phyloP scores from a whole-genome alignment of 1,140 invertebrate genomes.

The Chironomus tepperi region DNA sequence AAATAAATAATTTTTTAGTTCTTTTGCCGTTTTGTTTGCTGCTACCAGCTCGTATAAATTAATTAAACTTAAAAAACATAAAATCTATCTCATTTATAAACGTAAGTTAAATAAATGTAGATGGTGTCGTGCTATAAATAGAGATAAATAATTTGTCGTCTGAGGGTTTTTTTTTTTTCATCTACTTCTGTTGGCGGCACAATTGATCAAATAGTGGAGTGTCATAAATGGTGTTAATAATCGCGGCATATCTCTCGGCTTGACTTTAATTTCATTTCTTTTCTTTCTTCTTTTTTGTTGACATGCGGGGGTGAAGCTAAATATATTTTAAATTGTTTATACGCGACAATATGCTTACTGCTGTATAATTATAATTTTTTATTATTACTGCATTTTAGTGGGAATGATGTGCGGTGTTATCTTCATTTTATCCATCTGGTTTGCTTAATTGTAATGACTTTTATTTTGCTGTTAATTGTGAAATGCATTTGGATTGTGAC shows the following conservation, averaged over 20 bases:
- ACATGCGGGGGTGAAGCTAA: not conserved
- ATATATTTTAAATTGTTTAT: not conserved
- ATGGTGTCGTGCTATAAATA: not conserved
- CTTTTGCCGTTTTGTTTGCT: not conserved
- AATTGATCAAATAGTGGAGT: constrained; percentile 1
- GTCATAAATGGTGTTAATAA: constrained; percentile 6
- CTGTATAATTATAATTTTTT: no score
- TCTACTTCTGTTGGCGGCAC: not conserved
- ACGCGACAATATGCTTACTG: not conserved
- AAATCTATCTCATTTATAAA: not conserved
- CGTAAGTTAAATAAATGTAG: no score
- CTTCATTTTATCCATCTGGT: no score
- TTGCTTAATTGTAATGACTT: no score
- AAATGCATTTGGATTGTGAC: no score
- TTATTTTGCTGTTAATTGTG: no score
- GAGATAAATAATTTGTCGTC: not conserved
- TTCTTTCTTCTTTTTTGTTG: no score
- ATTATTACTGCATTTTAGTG: no score
- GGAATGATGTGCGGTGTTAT: no score
- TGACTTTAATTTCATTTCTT: no score
- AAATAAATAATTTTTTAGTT: not conserved
- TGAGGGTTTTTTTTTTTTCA: not conserved
- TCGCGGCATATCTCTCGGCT: not conserved
- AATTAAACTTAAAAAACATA: not conserved
- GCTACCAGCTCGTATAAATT: not conserved